Percentiles rank a stretch among this genome's conserved stretches.
These are phyloP conservation scores for Microcebus ravelobensis DNA, from an alignment of 2,113 vertebrate genomes.

Conservation along the genomic window DNA sequence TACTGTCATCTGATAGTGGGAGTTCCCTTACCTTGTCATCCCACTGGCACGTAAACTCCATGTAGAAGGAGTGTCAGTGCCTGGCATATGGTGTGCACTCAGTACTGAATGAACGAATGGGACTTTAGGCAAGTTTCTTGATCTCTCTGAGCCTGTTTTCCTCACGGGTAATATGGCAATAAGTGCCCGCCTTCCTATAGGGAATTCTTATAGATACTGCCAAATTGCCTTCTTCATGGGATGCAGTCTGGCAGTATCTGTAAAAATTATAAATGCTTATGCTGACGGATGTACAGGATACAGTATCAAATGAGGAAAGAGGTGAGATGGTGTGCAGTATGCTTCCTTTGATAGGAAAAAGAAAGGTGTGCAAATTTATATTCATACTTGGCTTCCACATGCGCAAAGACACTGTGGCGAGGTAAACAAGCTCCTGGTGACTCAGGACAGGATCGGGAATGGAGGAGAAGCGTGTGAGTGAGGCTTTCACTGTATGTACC, in stretches of 20 bases:
- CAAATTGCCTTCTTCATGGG: fast-evolving
- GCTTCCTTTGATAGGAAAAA: not conserved
- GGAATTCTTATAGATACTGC: fast-evolving
- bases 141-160: not conserved
- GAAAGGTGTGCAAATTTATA: not conserved
- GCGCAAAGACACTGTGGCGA: not conserved
- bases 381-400: fast-evolving
- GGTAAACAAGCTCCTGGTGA: not conserved
- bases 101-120: no score
- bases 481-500: fast-evolving
- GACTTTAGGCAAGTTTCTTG: not conserved
- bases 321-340: no score
- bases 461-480: fast-evolving
- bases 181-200: fast-evolving
- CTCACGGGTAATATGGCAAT: fast-evolving
- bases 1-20: not conserved
- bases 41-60: not conserved
- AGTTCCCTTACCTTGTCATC: not conserved
- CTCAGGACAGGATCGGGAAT: not conserved
- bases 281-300: fast-evolving
- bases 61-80: fast-evolving
- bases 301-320: not conserved
- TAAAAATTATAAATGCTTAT: fast-evolving
- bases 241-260: fast-evolving
- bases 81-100: fast-evolving